Conservation (phyloP, 2,113 vertebrate genomes). For the Herpetotheres cachinnans region DNA sequence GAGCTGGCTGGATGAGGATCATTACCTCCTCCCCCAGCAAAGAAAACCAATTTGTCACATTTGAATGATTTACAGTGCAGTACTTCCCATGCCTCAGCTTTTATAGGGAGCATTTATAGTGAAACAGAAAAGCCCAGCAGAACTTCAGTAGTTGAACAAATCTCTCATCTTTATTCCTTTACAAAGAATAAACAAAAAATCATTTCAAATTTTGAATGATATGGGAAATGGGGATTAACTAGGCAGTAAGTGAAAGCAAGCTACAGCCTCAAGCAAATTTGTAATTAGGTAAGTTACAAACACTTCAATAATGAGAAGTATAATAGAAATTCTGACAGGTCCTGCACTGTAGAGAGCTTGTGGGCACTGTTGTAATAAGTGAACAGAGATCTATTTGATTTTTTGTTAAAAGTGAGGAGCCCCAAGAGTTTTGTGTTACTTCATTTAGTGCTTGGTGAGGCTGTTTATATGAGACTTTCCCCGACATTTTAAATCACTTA, state of each 20-base stretch:
- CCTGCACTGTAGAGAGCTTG: background rate
- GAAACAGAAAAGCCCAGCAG: background rate
- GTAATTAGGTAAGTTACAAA: conserved; percentile 44
- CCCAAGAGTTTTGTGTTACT: conserved; percentile 20
- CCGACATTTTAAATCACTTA: conserved; percentile 62
- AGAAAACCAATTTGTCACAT: background rate
- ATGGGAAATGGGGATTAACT: background rate
- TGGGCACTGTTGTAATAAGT: conserved; percentile 20
- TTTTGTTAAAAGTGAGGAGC: conserved; percentile 32
- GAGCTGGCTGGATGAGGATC: background rate
- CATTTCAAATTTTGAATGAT: background rate
- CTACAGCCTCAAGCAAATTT: background rate
- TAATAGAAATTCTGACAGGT: conserved; percentile 39
- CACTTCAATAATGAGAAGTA: conserved; percentile 11
- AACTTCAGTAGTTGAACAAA: background rate
- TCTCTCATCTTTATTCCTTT: background rate
- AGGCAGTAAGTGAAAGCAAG: conserved; percentile 2
- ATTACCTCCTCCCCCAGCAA: background rate
- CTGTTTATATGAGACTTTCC: conserved; percentile 41
- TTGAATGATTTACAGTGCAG: background rate
- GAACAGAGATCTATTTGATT: conserved; percentile 46
- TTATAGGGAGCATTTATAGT: background rate
- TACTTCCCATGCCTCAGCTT: background rate
- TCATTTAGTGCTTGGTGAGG: conserved; percentile 35
- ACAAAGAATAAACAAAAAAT: background rate